Base-by-base conservation (phyloP, 2,797 vertebrate species). In the Salarias fasciatus region DNA sequence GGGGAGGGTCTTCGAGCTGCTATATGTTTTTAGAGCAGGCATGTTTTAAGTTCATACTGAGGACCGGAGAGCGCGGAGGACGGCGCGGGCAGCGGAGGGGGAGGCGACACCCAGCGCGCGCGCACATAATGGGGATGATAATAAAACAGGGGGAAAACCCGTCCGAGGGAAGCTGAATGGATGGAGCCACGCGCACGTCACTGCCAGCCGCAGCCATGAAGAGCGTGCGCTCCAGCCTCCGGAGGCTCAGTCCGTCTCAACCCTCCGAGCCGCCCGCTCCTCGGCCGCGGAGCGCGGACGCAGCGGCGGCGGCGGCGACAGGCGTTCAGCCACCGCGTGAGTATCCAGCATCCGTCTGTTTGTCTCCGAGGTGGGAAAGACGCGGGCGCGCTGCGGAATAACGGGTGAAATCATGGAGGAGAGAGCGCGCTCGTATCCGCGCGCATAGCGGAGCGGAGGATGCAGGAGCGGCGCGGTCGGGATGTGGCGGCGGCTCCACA, bases 121-220 rank as follows among this genome's bases (percentile, higher is more conserved):
- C 88, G 89, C 90, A 83, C n/a, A 81, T 91, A 88, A 90, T 81
- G 74, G 84, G 76, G 76, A 72, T 45, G 75, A 79, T 80, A 80
- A 90, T 88, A 85, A 88, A 88, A 81, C 59, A 53, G 83, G 84
- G 79, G 91, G 86, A 76, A 74, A 85, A 85, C 82, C 89, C 90
- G 76, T 86, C 83, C 74, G 85, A 84, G 85, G 84, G 90, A 86
- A 88, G 85, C 93, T 95, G 94, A 95, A 93, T 95, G 94, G 94
- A 94, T 83, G 91, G 91, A 83, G 84, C 87, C 77, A 71, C 67
- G 75, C 86, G 90, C 82, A 94, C 95, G 95, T 96, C 95, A 96
- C 89, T 65, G 45, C 47, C 82, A 86, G 89, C 91, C 59, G 92
- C 93, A 91, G 84, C 91, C 92, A 92, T 88, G 92, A 85, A 88